Conservation (phyloP, 1,140 invertebrate genomes). For the Bombus superbus region DNA sequence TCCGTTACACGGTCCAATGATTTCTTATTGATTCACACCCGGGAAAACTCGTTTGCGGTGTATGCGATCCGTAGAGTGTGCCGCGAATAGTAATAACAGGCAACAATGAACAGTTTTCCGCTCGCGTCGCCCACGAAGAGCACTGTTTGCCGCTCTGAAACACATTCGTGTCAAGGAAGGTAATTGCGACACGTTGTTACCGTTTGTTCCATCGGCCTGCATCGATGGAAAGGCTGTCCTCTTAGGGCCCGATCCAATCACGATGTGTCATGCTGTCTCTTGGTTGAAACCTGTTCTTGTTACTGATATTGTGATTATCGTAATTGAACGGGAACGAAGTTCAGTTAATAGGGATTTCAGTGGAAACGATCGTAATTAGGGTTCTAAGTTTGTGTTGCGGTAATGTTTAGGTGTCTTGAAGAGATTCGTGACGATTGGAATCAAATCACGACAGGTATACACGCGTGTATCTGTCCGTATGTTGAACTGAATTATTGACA, state of each 20-base stretch:
- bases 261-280: background rate
- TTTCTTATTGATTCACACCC: conserved; percentile 52
- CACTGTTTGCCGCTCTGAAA: conserved; percentile 38
- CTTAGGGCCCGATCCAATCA: background rate
- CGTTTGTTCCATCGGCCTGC: conserved; percentile 1
- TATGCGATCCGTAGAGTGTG: conserved; percentile 35
- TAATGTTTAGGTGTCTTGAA: background rate
- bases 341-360: background rate
- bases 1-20: conserved; percentile 46
- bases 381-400: background rate
- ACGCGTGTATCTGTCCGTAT: no score
- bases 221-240: background rate
- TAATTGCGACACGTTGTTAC: conserved; percentile 23
- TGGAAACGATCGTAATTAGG: background rate
- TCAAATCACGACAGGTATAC: no score
- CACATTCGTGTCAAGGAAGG: conserved; percentile 51
- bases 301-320: background rate
- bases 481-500: background rate
- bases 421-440: background rate
- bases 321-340: background rate
- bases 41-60: conserved; percentile 39
- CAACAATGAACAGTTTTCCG: conserved; percentile 32
- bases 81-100: conserved; percentile 39
- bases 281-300: background rate
- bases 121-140: conserved; percentile 37